Base-by-base conservation (phyloP, 2,797 vertebrate species). In the Mareca strepera region DNA sequence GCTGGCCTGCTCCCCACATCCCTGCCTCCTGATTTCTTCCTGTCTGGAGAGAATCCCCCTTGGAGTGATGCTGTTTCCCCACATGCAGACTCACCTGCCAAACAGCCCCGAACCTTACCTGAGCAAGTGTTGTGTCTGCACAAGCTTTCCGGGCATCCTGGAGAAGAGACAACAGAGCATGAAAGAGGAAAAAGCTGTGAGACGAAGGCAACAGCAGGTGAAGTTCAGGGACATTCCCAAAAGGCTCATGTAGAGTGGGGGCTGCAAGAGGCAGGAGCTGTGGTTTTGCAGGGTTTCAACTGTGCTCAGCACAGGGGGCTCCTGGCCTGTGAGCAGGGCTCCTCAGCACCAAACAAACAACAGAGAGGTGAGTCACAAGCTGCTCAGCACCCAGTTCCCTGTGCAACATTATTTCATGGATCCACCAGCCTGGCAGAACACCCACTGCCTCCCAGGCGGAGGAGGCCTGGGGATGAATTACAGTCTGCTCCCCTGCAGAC, bases 61-160 rank as follows among this genome's bases (percentile, higher is more conserved):
- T 23, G 44, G 28, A 50, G n/a, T 3, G 55, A 52, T 33, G 33
- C 31, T 48, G 22, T 11, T 17, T 58, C 28, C 62, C 11, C 22
- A 0, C 11, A 11, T 7, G n/a, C 17, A 26, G 7, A 11, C 9
- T 16, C 31, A 37, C 25, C 31, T 43, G 48, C 59, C 63, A 60
- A 16, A 13, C 73, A 75, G 58, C 22, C 52, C 20, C 22, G 17
- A 21, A 52, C 60, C 97, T 95, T 91, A 98, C 98, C 98, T 99
- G 98, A 93, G 98, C 98, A 96, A 99, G 97, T 0, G 99, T 99
- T 64, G 97, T 98, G 96, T 99, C 99, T 77, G 98, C 98, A 85
- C 98, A 98, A 6, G 97, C 98, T 97, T 99, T 99, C 86, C 99
- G 98, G 75, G 98, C 98, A 23, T 99, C 99, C 99, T 99, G 96